phyloP scores from a whole-genome alignment of 2,888 invertebrate genomes.

The Chloroclysta siterata region DNA sequence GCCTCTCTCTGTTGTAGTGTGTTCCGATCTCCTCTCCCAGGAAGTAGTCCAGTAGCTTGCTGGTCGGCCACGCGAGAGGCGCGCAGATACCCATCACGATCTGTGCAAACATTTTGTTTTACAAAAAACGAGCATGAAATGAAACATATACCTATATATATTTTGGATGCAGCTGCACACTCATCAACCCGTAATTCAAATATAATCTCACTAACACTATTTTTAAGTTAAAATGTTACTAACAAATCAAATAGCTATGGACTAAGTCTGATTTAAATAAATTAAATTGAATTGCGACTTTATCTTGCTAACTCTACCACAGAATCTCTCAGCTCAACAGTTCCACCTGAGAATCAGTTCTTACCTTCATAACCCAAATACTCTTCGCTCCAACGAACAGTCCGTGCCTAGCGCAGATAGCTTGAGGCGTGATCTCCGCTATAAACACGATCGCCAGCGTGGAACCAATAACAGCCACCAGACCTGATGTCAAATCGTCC shows the following conservation, averaged over 20 bases:
- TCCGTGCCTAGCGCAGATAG: conserved; percentile 97
- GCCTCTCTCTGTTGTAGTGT: conserved; percentile 97
- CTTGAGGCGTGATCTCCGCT: conserved; percentile 98
- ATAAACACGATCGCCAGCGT: conserved; percentile 98
- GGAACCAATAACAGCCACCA: conserved; percentile 95
- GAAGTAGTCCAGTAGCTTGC: conserved; percentile 94
- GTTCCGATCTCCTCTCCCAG: conserved; percentile 99
- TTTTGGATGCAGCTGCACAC: no score
- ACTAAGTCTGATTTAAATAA: no score
- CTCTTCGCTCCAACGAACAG: conserved; percentile 98
- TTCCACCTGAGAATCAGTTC: conserved; percentile 15
- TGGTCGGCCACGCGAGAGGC: conserved; percentile 97
- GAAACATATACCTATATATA: no score
- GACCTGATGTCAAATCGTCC: conserved; percentile 96
- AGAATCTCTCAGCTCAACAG: no score
- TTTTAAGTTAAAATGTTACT: no score
- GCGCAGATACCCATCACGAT: conserved; percentile 97
- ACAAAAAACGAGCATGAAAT: no score
- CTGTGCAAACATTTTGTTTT: no score
- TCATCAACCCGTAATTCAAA: no score
- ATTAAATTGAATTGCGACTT: no score
- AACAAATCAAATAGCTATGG: no score
- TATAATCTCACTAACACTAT: no score
- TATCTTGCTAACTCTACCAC: no score
- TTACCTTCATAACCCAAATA: conserved; percentile 93